A percentile compares a stretch with the other conserved stretches of the same genome.
phyloP scores from a whole-genome alignment of 2,113 vertebrate species.

The Bos javanicus region DNA sequence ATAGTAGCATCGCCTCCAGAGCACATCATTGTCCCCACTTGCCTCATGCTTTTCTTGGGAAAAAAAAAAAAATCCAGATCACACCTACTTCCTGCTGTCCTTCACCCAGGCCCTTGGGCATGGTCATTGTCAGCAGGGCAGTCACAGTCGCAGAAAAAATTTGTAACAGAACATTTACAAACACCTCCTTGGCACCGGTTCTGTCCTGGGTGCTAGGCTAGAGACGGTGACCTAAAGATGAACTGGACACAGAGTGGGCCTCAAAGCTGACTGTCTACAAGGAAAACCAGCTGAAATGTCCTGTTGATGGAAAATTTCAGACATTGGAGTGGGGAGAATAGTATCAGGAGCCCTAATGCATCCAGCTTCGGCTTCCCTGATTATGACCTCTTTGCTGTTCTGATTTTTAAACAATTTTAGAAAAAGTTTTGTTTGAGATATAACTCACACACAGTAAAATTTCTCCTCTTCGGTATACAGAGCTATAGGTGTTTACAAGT shows the following conservation, averaged over 20 bases:
- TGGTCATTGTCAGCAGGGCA: neutral
- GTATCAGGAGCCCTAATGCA: neutral
- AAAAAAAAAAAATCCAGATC: neutral
- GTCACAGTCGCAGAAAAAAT: neutral
- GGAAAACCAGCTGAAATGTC: neutral
- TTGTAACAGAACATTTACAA: neutral
- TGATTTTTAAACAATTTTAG: neutral
- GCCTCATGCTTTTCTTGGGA: neutral
- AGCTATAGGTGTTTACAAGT: neutral
- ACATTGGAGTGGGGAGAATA: neutral
- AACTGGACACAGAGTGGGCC: neutral
- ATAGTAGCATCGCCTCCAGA: accelerated
- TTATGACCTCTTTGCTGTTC: neutral
- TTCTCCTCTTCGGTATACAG: neutral
- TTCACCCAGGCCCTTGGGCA: neutral
- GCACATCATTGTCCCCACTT: accelerated
- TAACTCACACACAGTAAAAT: neutral
- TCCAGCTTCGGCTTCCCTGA: neutral
- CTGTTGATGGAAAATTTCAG: neutral
- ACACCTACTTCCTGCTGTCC: neutral
- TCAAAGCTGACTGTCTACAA: neutral
- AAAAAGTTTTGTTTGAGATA: neutral
- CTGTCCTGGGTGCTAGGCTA: neutral
- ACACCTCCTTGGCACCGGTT: neutral
- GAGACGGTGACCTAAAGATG: neutral